A percentile compares a stretch with the other conserved stretches of the same genome.
These are phyloP conservation scores for Chymomyza fuscimana DNA, from an alignment of 2,888 invertebrate species.

Conservation along the genomic window DNA sequence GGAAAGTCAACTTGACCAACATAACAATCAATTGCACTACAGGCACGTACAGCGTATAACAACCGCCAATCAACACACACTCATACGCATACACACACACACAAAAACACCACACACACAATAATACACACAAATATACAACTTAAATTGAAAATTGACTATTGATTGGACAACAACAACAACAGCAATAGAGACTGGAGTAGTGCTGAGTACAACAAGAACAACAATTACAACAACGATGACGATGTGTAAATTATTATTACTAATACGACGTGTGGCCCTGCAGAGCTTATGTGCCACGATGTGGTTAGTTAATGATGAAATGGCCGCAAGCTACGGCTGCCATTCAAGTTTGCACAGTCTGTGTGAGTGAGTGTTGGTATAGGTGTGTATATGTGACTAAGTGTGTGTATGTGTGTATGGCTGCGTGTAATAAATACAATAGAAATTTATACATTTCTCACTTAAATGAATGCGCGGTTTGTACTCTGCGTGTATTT, in stretches of 20 bases:
- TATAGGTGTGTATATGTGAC: slow-evolving; percentile 4
- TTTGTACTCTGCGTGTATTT: slow-evolving; percentile 8
- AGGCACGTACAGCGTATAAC: slow-evolving; percentile 9
- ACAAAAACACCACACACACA: slow-evolving; percentile 26
- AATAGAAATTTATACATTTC: slow-evolving; percentile 19
- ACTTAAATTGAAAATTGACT: slow-evolving; percentile 60
- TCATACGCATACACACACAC: slow-evolving; percentile 18
- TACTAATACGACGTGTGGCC: slow-evolving; percentile 47
- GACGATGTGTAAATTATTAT: slow-evolving; percentile 51
- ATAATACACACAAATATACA: slow-evolving; percentile 11
- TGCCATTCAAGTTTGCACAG: neutral
- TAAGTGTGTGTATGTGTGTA: neutral
- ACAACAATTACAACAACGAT: slow-evolving; percentile 22
- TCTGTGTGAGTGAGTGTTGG: neutral
- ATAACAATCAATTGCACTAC: slow-evolving; percentile 45
- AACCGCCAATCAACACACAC: slow-evolving; percentile 56
- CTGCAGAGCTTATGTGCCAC: slow-evolving; percentile 3
- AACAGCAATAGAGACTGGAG: slow-evolving; percentile 6
- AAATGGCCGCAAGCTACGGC: neutral
- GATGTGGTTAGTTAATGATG: slow-evolving; percentile 35
- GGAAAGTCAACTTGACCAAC: slow-evolving; percentile 37
- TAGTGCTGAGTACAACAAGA: slow-evolving; percentile 12
- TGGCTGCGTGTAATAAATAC: slow-evolving; percentile 8
- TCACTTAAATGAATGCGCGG: slow-evolving; percentile 17
- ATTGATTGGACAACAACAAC: slow-evolving; percentile 52